Percentiles rank a stretch among this genome's conserved stretches.
These are phyloP conservation scores for Polypterus senegalus DNA, from an alignment of 2,113 vertebrate genomes.

Conservation along the genomic window DNA sequence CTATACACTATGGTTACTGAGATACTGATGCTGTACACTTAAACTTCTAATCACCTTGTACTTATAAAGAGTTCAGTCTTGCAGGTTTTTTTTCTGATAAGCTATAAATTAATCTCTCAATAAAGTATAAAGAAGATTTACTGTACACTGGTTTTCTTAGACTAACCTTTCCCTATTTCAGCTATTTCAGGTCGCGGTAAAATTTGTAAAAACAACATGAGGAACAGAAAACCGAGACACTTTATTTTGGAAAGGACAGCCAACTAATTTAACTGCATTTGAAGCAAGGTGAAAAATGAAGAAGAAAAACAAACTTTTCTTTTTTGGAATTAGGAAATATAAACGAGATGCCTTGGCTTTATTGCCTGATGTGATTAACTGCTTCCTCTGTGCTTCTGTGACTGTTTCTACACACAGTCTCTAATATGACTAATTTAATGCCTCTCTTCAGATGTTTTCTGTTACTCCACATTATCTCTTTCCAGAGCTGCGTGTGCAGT, in stretches of 20 bases:
- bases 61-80: no score
- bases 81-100: no score
- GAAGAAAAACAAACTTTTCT: conserved; percentile 34
- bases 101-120: no score
- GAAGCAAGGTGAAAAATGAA: conserved; percentile 75
- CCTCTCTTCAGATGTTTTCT: conserved; percentile 30
- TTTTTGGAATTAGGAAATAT: conserved; percentile 30
- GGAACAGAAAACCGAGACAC: not conserved
- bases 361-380: conserved; percentile 29
- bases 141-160: no score
- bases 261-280: conserved; percentile 51
- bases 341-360: conserved; percentile 22
- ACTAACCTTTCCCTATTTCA: no score
- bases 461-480: conserved; percentile 24
- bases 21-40: no score
- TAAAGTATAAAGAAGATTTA: no score
- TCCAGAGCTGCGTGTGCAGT: conserved; percentile 13
- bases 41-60: no score
- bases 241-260: conserved; percentile 7
- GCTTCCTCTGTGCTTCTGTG: conserved; percentile 14
- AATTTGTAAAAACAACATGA: no score
- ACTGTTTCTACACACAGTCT: conserved; percentile 10
- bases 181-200: no score
- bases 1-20: no score
- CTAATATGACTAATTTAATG: conserved; percentile 33